Conservation (phyloP, 2,113 vertebrate species). For the Ochotona princeps region DNA sequence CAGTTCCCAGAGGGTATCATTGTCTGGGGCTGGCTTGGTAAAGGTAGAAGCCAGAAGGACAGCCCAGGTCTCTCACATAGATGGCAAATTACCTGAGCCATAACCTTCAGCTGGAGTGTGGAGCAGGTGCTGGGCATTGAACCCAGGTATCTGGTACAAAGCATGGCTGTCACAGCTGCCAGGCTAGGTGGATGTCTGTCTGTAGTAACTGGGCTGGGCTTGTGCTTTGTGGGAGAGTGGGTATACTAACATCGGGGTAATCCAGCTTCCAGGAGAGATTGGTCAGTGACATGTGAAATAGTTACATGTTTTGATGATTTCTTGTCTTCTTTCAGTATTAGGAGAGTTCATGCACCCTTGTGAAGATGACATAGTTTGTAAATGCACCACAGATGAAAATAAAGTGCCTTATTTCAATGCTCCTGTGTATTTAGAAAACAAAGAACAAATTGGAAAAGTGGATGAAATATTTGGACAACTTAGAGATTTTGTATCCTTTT, state of each 20-base stretch:
- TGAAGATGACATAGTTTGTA: conserved; percentile 97
- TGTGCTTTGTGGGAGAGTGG: not conserved
- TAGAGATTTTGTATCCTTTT: conserved; percentile 98
- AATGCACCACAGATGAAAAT: conserved; percentile 95
- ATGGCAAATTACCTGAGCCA: too few species aligned
- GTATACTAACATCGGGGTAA: not conserved
- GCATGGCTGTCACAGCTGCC: too few species aligned
- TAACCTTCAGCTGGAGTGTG: too few species aligned
- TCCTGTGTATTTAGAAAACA: conserved; percentile 98
- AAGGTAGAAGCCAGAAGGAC: too few species aligned
- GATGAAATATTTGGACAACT: conserved; percentile 99
- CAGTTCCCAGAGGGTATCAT: too few species aligned
- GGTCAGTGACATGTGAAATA: not conserved
- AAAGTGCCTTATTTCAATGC: conserved; percentile 99
- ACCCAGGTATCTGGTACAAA: too few species aligned
- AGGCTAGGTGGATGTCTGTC: too few species aligned
- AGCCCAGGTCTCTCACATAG: too few species aligned
- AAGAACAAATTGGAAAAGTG: conserved; percentile 98
- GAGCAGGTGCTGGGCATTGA: too few species aligned
- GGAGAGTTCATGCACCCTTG: conserved; percentile 98
- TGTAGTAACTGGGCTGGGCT: too few species aligned
- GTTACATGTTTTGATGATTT: conserved; percentile 28
- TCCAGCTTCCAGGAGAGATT: not conserved
- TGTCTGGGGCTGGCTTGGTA: too few species aligned
- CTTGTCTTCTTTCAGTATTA: conserved; percentile 86